These are phyloP conservation scores for Meta bourneti DNA, from an alignment of 2,888 invertebrate species.

Conservation along the genomic window DNA sequence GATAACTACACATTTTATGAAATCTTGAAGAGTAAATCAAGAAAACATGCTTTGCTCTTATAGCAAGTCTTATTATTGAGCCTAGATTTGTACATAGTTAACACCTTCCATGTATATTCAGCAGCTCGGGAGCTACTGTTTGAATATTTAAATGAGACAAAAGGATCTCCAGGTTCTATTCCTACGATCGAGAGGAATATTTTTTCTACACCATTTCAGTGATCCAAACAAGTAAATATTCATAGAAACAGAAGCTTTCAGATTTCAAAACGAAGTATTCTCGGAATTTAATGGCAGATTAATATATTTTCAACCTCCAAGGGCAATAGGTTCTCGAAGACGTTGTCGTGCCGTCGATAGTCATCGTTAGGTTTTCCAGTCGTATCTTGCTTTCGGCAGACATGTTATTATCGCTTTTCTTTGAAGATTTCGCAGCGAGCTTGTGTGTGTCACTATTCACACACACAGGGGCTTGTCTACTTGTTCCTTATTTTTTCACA, in stretches of 20 bases:
- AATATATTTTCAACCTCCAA: slow-evolving; percentile 26
- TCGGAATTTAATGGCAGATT: slow-evolving; percentile 55
- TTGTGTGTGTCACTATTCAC: slow-evolving; percentile 7
- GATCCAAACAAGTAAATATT: background rate
- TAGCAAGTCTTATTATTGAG: too few relatives aligned
- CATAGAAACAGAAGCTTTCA: background rate
- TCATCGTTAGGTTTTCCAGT: slow-evolving; percentile 34
- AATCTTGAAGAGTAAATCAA: too few relatives aligned
- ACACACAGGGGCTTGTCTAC: background rate
- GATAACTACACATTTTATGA: too few relatives aligned
- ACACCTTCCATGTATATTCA: too few relatives aligned
- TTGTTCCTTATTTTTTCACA: slow-evolving; percentile 27
- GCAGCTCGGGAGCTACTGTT: too few relatives aligned
- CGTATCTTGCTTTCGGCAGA: slow-evolving; percentile 36
- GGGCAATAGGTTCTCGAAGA: slow-evolving; percentile 45
- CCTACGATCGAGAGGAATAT: too few relatives aligned
- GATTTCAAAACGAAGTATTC: background rate
- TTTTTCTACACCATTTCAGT: background rate
- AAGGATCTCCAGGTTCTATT: too few relatives aligned
- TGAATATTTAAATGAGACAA: too few relatives aligned
- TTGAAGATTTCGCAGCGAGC: slow-evolving; percentile 26
- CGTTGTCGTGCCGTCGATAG: slow-evolving; percentile 31
- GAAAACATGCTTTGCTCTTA: too few relatives aligned
- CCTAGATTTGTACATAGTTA: too few relatives aligned
- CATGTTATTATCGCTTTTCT: slow-evolving; percentile 58